Percentiles rank a stretch among this genome's conserved stretches.
Evolutionary conservation across 2,113 vertebrate genomes (phyloP).

Genomic region (Eleginops maclovinus): DNA sequence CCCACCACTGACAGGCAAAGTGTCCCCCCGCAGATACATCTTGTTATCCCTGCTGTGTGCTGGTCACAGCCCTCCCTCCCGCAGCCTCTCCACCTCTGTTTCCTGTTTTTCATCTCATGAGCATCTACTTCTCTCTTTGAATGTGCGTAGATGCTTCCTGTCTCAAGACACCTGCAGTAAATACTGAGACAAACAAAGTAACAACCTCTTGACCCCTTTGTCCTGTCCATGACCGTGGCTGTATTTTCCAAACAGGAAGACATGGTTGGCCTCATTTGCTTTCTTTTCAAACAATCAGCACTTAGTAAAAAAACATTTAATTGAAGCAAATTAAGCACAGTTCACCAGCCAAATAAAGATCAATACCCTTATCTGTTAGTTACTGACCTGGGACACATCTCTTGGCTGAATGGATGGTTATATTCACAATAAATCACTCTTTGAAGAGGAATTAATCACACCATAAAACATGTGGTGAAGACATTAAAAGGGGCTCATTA

Average conservation of each 20-base stretch:
- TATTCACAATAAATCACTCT: constrained; percentile 44
- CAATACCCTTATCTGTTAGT: constrained; percentile 59
- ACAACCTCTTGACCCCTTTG: constrained; percentile 18
- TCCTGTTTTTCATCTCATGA: constrained; percentile 60
- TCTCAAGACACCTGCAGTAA: constrained; percentile 33
- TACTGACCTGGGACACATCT: constrained; percentile 28
- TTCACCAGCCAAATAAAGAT: constrained; percentile 52
- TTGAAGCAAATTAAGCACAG: constrained; percentile 35
- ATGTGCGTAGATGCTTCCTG: constrained; percentile 26
- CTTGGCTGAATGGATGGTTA: constrained; percentile 30
- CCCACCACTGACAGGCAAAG: constrained; percentile 37
- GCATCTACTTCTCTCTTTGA: constrained; percentile 16
- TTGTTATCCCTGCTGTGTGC: constrained; percentile 30
- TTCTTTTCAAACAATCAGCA: constrained; percentile 39
- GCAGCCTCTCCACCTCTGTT: constrained; percentile 2
- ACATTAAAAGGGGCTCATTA: constrained; percentile 24
- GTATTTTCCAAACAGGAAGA: constrained; percentile 17
- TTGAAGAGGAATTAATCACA: constrained; percentile 21
- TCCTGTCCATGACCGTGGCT: neutral
- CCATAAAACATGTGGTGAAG: constrained; percentile 16
- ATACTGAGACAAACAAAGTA: constrained; percentile 34
- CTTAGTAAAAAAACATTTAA: constrained; percentile 58
- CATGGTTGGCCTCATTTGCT: constrained; percentile 14
- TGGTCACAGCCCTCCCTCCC: constrained; percentile 13
- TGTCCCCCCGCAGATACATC: constrained; percentile 41